Evolutionary conservation across 2,888 invertebrate species (phyloP), one percentile per base, ranked within the genome.

Genomic region (Dasypolia templi): DNA sequence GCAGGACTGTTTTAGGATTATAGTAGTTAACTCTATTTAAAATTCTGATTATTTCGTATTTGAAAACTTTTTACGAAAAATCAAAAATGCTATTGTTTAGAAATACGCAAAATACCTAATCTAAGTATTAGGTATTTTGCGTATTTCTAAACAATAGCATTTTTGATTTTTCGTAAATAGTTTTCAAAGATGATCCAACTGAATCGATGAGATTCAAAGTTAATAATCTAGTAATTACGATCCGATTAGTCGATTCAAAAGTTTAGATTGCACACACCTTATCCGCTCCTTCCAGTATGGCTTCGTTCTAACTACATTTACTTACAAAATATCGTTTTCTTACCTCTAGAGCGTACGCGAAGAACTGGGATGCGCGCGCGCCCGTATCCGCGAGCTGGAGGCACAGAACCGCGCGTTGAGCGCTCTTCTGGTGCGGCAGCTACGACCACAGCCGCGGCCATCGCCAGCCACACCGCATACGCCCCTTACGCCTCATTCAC

Each of bases 351-450:
- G 97, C 88, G 96, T 98, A 73, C 97, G 98, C 78, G 98, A 98
- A 91, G 98, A 98, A 94, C 97, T 98, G 90, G 97, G 97, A 73
- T 97, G 97, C 80, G 96, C 98, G 26, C 97, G 98, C 89, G 97
- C 97, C 78, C 97, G 97, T 77, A 98, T 98, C 63, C 97, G 97
- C 84, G 98, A 98, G 91, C 95, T 98, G 84, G 98, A 98, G 93
- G 96, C 97, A 46, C 98, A 98, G 92, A 98, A 98, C 94, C 95
- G 97, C 72, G 97, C 97, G 44, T 95, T 98, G 76, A 98, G 97
- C 84, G 96, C 97, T 14, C 95, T 98, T 85, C 94, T 98, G 80
- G 97, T 97, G 76, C 97, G 98, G 74, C 97, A 97, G 90, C 93
- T 97, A 81, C 94, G 97, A 19, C 96, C 96, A 29, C 93, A 92